phyloP scores from a whole-genome alignment of 2,797 vertebrate species.

The Hybognathus amarus region DNA sequence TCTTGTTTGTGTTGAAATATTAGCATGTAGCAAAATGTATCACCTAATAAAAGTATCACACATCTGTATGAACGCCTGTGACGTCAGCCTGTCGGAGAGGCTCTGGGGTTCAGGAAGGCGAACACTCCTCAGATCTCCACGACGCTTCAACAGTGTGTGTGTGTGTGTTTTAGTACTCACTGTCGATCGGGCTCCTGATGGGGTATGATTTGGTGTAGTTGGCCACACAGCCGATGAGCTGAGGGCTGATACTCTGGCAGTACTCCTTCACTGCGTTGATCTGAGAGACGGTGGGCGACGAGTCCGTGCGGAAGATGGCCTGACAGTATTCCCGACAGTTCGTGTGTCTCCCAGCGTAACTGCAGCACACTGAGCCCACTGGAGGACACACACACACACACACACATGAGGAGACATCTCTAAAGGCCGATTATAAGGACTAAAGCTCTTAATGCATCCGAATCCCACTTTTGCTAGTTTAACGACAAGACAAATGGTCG shows the following conservation, averaged over 20 bases:
- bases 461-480: no score
- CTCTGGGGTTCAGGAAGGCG: no score
- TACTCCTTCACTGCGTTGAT: constrained; percentile 94
- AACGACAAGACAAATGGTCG: no score
- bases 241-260: constrained; percentile 90
- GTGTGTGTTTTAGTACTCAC: constrained; percentile 75
- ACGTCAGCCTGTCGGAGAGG: no score
- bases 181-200: constrained; percentile 93
- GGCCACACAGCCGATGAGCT: constrained; percentile 91
- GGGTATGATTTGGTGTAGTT: constrained; percentile 98
- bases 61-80: no score
- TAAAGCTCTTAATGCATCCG: no score
- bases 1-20: no score
- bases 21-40: no score
- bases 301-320: constrained; percentile 98
- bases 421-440: no score
- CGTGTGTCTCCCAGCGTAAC: constrained; percentile 94
- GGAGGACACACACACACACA: constrained; percentile 24
- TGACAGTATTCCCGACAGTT: constrained; percentile 97
- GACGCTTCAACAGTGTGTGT: no score
- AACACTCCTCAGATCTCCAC: no score
- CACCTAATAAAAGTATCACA: no score
- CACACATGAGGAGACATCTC: not conserved
- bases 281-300: constrained; percentile 93
- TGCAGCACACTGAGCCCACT: constrained; percentile 98